These are phyloP conservation scores for Megalops cyprinoides DNA, from an alignment of 2,797 vertebrate species.

Conservation along the genomic window DNA sequence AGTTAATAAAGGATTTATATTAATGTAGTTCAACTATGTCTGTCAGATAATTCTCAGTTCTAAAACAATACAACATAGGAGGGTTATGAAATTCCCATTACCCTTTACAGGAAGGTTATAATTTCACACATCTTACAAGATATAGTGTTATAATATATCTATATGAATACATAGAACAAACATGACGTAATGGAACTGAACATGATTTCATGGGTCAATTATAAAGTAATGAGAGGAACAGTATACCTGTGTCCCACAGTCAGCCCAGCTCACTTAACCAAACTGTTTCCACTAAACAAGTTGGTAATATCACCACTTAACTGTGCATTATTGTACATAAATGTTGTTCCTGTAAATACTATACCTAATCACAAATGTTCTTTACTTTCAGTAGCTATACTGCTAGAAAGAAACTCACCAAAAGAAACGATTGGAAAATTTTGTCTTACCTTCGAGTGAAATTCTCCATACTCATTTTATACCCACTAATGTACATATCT, in stretches of 20 bases:
- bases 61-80: not conserved
- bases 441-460: slow-evolving; percentile 9
- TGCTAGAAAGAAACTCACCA: not conserved
- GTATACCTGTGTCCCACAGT: slow-evolving; percentile 18
- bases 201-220: slow-evolving; percentile 32
- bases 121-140: not conserved
- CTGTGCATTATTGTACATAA: not conserved
- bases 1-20: not conserved
- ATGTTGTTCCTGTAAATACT: slow-evolving; percentile 6
- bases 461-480: slow-evolving; percentile 3
- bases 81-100: not conserved
- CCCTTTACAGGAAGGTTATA: not conserved
- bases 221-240: slow-evolving; percentile 41
- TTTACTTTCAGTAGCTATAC: not conserved
- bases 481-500: not conserved
- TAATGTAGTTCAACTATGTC: not conserved
- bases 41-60: not conserved
- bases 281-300: slow-evolving; percentile 24
- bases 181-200: slow-evolving; percentile 23
- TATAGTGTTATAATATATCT: not conserved
- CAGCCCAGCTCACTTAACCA: slow-evolving; percentile 11
- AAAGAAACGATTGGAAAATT: not conserved
- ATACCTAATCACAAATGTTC: not conserved
- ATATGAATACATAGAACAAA: not conserved
- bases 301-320: not conserved